Evolutionary conservation across 2,113 vertebrate genomes (phyloP), one percentile per base, ranked within the genome.

Genomic region (Monopterus albus): DNA sequence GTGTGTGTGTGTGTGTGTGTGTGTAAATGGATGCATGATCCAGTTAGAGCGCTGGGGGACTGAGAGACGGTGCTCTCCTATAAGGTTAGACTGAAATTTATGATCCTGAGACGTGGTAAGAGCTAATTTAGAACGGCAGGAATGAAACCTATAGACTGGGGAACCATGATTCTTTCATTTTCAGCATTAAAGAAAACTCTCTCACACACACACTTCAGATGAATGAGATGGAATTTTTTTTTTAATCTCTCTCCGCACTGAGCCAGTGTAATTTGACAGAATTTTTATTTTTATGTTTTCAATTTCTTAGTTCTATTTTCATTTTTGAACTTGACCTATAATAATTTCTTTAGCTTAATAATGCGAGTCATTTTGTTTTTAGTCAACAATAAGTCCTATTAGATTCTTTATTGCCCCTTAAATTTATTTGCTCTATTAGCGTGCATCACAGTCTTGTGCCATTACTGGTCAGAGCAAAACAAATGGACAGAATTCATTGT

Each of bases 41-140:
- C 78, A 82, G 82, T 90, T 89, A 81, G 80, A 75, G 85, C 64
- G 72, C 92, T 93, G 84, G 84, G 91, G 94, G 93, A 94, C 91
- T 89, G 91, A 92, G 79, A 80, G 91, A 91, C 92, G 83, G 84
- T 62, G 88, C 90, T 94, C 91, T 91, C 82, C 92, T 95, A 95
- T 95, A 95, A 93, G 92, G 92, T 96, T 94, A 91, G 49, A 73
- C 53, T 72, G 88, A 84, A 92, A 93, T 91, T 94, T 94, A 93
- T 91, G 88, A 90, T 90, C 91, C 89, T 79, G 88, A 93, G 91
- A 92, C 88, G 69, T 85, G 92, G 92, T 94, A 90, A 89, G 90
- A 90, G 84, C 90, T 94, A 94, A 94, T 93, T 88, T 85, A 93
- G 91, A 94, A 91, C 88, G 88, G 92, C 83, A 75, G 67, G 78